phyloP scores from a whole-genome alignment of 1,140 invertebrate genomes.

The Samia ricini region DNA sequence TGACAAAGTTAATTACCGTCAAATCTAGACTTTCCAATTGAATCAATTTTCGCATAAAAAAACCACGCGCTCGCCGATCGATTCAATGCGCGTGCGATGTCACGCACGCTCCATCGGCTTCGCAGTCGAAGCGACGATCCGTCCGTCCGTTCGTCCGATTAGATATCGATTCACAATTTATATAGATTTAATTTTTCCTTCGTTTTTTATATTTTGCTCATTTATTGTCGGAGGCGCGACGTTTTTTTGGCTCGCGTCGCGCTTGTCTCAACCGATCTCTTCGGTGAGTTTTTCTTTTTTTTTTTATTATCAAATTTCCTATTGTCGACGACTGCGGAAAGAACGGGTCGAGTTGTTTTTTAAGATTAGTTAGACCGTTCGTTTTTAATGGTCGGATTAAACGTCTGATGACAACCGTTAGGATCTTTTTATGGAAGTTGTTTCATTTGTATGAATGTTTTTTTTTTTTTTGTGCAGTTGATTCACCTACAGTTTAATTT shows the following conservation, averaged over 20 bases:
- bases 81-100: slow-evolving; percentile 49
- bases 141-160: slow-evolving; percentile 28
- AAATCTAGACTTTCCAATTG: slow-evolving; percentile 30
- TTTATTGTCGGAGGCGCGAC: slow-evolving; percentile 28
- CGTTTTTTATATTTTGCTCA: slow-evolving; percentile 35
- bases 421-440: slow-evolving; percentile 14
- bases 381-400: slow-evolving; percentile 32
- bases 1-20: slow-evolving; percentile 14
- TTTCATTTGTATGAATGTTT: not conserved
- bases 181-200: slow-evolving; percentile 26
- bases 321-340: slow-evolving; percentile 28
- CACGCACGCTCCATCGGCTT: slow-evolving; percentile 50
- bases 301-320: slow-evolving; percentile 36
- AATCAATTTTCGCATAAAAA: slow-evolving; percentile 60
- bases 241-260: slow-evolving; percentile 46
- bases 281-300: slow-evolving; percentile 36
- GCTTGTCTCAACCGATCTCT: slow-evolving; percentile 25
- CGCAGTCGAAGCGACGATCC: slow-evolving; percentile 14
- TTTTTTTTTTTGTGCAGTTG: not conserved
- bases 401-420: slow-evolving; percentile 31
- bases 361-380: slow-evolving; percentile 43
- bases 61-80: slow-evolving; percentile 42
- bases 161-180: slow-evolving; percentile 51
- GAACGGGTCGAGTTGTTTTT: slow-evolving; percentile 31
- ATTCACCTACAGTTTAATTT: not conserved